Evolutionary conservation across 2,888 invertebrate species (phyloP), one percentile per base, ranked within the genome.

Genomic region (Drosophila mettleri): DNA sequence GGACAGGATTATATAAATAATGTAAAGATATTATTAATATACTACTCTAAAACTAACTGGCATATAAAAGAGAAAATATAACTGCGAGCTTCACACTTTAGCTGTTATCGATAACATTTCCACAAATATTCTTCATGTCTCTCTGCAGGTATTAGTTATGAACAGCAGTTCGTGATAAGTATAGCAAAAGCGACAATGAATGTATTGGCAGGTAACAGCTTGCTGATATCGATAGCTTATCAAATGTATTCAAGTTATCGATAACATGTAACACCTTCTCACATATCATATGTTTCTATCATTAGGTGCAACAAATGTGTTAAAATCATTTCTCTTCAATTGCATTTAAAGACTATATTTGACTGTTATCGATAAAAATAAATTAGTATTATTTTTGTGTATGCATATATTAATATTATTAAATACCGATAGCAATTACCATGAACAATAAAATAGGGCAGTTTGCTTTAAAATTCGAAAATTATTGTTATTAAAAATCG

Each of bases 41-140:
- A n/a, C n/a, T n/a, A n/a, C n/a, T n/a, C n/a, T n/a, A n/a, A n/a
- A n/a, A n/a, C n/a, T n/a, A n/a, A n/a, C n/a, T n/a, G n/a, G n/a
- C n/a, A 43, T 4, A n/a, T 20, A 41, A 3, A 22, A 4, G 1
- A 22, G 3, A 43, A 2, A 43, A n/a, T 43, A 24, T 43, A 24
- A 39, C 18, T 20, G 7, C 9, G 3, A 36, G 3, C 16, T 36
- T 10, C 7, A 3, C 1, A 1, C 3, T 14, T 14, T 8, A n/a
- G 22, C 22, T 41, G 14, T n/a, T 41, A 41, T 41, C 41, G 41
- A 41, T 41, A 41, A 14, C 5, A 18, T 38, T 38, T 22, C n/a
- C 2, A 22, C 1, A 2, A 18, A 16, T 8, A 6, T 16, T 36
- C 16, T 0, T 16, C 3, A n/a, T 36, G 16, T 3, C 16, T 16